Base-by-base conservation (phyloP, 2,797 vertebrate species). In the Tolypeutes matacus region DNA sequence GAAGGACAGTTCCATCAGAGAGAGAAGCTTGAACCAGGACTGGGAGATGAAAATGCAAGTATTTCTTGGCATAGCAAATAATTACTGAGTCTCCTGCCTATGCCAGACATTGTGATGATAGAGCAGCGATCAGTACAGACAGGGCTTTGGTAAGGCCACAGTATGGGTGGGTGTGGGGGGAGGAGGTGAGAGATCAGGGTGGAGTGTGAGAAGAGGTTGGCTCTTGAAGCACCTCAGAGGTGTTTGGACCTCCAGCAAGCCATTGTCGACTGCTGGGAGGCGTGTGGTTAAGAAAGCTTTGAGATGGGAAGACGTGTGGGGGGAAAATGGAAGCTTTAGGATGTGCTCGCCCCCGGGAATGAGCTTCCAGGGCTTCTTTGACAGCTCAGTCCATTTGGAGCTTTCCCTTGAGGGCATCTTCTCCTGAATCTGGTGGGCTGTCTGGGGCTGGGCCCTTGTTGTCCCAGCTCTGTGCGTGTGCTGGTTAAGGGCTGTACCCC, bases 11-110 rank as follows among this genome's bases (percentile, higher is more conserved):
- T 84, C 5, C 46, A 0, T 87, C 11, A 56, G 77, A 60, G 56
- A 89, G 11, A 49, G 25, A 5, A n/a, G 29, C 69, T 58, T 29
- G 27, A 69, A 25, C 18, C 20, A 49, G 51, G 62, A 89, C n/a
- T 18, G 17, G 23, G 89, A 51, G 31, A 72, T 39, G 34, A 58
- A 27, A 64, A 92, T 14, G 51, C 46, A 20, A 1, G 31, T 39
- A 27, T 80, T 70, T 82, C 5, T 1, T 0, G 18, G 20, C 5
- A 25, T 0, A 58, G 77, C 46, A 46, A 4, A 25, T 17, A 29
- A 13, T 34, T 23, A 1, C n/a, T 9, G 70, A 29, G 4, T 12
- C 4, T 2, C 12, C 34, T 15, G 0, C 18, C 34, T 25, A 0
- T 80, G 29, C 18, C 23, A 21, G 62, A 39, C 65, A 3, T 13